phyloP scores from a whole-genome alignment of 2,113 vertebrate species.

The Vidua chalybeata region DNA sequence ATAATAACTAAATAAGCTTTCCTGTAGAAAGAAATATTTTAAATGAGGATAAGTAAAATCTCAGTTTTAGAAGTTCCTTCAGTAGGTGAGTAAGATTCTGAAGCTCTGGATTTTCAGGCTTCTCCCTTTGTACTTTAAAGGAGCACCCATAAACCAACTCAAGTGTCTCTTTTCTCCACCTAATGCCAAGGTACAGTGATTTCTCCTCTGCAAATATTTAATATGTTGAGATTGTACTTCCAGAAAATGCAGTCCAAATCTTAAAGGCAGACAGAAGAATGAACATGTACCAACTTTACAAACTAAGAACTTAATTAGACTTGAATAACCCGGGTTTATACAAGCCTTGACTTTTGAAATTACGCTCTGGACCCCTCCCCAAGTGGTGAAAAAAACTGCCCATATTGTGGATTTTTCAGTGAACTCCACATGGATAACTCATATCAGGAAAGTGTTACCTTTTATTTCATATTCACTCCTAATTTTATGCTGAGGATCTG shows the following conservation, averaged over 20 bases:
- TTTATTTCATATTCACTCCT: background rate
- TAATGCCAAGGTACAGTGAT: background rate
- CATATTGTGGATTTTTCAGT: background rate
- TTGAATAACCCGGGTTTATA: background rate
- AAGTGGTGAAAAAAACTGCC: background rate
- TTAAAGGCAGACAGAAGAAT: background rate
- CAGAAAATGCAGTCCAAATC: background rate
- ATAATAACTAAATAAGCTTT: background rate
- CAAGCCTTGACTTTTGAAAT: background rate
- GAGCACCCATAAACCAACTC: background rate
- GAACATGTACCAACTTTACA: background rate
- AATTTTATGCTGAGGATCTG: slow-evolving; percentile 5
- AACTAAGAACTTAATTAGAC: background rate
- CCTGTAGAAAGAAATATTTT: background rate
- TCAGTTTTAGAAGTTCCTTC: background rate
- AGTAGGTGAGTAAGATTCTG: background rate
- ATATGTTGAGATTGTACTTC: background rate
- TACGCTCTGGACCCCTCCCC: background rate
- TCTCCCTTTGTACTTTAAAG: background rate
- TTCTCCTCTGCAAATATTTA: background rate
- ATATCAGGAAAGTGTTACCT: background rate
- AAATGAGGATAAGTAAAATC: background rate
- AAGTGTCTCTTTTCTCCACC: background rate
- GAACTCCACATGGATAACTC: background rate
- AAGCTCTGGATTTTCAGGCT: background rate